Evolutionary conservation across 2,797 vertebrate species (phyloP).

Genomic region (Neosilurus mollespiculum): DNA sequence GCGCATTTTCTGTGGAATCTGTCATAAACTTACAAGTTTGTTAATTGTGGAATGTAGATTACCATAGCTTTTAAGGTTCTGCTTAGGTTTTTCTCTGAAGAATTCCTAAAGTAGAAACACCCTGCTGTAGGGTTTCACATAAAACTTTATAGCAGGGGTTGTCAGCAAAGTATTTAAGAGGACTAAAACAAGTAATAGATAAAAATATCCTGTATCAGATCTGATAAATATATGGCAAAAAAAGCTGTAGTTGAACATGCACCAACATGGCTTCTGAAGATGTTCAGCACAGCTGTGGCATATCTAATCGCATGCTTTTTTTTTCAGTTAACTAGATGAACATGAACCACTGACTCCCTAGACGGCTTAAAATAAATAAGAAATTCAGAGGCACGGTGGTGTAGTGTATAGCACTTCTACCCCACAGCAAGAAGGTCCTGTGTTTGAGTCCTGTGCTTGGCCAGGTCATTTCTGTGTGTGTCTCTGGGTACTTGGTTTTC

Average conservation of each 20-base stretch:
- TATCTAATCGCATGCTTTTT: neutral
- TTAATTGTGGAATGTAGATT: neutral
- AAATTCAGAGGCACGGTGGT: no score
- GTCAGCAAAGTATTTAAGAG: neutral
- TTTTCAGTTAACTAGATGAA: neutral
- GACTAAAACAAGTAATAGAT: neutral
- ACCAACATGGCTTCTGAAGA: neutral
- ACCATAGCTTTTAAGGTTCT: neutral
- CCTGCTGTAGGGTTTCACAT: neutral
- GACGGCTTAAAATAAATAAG: neutral
- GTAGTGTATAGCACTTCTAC: no score
- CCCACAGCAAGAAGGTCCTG: no score
- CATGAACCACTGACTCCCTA: neutral
- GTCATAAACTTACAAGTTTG: slow-evolving; percentile 1
- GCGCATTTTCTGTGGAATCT: no score
- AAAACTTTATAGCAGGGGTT: neutral
- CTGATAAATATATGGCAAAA: neutral
- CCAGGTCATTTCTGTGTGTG: no score
- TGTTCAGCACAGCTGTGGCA: neutral
- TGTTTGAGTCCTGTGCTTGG: no score
- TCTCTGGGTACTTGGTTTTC: no score
- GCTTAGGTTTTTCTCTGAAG: neutral
- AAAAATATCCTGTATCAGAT: neutral
- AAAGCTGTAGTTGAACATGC: neutral
- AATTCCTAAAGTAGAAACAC: neutral